phyloP scores from a whole-genome alignment of 1,140 invertebrate species.

The Scylla paramamosain region DNA sequence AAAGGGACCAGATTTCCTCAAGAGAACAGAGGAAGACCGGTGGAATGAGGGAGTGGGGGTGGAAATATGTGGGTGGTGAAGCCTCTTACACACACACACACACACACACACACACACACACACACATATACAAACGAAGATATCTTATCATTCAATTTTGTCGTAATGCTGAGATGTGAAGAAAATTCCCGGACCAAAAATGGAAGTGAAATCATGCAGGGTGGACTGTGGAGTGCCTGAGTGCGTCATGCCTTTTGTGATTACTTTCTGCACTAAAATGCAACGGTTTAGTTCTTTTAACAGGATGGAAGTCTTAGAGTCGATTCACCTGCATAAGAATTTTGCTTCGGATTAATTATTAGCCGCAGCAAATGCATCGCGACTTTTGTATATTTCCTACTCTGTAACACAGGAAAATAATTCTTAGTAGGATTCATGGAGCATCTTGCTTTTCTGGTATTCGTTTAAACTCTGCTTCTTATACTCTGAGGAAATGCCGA shows the following conservation, averaged over 20 bases:
- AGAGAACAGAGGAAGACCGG: neutral
- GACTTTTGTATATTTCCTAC: neutral
- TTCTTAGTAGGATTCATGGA: neutral
- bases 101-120: neutral
- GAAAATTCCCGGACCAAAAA: too few relatives aligned
- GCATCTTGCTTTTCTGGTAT: neutral
- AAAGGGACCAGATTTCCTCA: constrained; percentile 27
- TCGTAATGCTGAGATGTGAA: too few relatives aligned
- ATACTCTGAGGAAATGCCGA: neutral
- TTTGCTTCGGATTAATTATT: neutral
- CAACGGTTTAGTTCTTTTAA: too few relatives aligned
- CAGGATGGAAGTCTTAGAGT: too few relatives aligned
- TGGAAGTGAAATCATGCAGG: too few relatives aligned
- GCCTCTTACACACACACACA: neutral
- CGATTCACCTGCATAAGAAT: too few relatives aligned
- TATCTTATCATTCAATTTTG: too few relatives aligned
- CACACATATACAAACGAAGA: neutral
- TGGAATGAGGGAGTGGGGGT: neutral
- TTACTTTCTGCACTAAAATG: too few relatives aligned
- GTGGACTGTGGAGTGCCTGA: too few relatives aligned
- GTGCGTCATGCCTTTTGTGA: too few relatives aligned
- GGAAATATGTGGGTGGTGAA: neutral
- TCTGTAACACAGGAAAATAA: neutral
- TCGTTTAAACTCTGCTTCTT: neutral
- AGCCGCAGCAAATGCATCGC: neutral